phyloP scores from a whole-genome alignment of 2,113 vertebrate species.

The Eurystomus gularis region DNA sequence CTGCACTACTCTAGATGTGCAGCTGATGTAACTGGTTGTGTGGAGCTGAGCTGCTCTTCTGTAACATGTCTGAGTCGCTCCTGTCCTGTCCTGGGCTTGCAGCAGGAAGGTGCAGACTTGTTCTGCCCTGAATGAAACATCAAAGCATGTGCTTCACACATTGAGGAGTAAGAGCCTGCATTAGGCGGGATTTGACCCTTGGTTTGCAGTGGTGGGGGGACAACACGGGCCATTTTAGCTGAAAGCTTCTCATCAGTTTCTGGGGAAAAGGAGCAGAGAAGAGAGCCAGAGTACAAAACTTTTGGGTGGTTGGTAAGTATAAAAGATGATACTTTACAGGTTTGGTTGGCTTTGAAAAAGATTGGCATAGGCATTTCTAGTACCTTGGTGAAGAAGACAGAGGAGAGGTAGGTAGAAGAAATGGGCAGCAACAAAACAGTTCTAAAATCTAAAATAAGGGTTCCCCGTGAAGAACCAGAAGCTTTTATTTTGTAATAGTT shows the following conservation, averaged over 20 bases:
- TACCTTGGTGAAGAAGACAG: neutral
- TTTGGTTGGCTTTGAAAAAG: neutral
- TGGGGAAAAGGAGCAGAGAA: neutral
- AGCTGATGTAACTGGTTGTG: accelerated
- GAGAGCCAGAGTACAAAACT: neutral
- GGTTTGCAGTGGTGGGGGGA: neutral
- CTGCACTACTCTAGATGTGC: neutral
- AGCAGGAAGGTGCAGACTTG: neutral
- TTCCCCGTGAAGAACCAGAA: neutral
- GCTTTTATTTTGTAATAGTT: neutral
- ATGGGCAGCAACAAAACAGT: neutral
- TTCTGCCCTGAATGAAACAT: neutral
- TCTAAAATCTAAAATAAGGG: neutral
- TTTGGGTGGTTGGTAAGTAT: neutral
- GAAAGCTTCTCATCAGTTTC: neutral
- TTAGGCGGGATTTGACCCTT: neutral
- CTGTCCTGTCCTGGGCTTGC: neutral
- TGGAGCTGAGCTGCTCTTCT: neutral
- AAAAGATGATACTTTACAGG: neutral
- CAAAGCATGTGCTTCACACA: neutral
- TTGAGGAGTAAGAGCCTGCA: accelerated
- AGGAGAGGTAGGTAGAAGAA: neutral
- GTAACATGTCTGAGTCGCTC: neutral
- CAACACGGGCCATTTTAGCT: neutral
- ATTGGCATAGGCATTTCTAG: neutral